Evolutionary conservation across 2,797 vertebrate genomes (phyloP).

Genomic region (Sciurus vulgaris): DNA sequence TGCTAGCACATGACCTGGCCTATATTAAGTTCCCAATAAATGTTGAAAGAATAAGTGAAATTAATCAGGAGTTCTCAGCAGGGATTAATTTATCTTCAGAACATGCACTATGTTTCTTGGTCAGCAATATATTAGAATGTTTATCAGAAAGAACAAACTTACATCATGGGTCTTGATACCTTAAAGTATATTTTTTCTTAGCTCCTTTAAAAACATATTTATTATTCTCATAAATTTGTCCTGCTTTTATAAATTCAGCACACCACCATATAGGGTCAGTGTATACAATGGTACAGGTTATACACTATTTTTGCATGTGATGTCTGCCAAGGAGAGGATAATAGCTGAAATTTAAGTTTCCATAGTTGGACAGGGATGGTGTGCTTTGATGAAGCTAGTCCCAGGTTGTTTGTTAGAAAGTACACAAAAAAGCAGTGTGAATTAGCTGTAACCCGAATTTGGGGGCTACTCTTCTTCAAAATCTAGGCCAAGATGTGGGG

Average conservation of each 20-base stretch:
- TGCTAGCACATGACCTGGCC: neutral
- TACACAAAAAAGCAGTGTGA: neutral
- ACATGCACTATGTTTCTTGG: neutral
- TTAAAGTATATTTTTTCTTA: neutral
- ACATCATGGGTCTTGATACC: neutral
- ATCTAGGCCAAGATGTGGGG: constrained; percentile 52
- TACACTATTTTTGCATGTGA: neutral
- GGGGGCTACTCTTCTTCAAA: neutral
- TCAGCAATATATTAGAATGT: neutral
- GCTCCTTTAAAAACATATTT: neutral
- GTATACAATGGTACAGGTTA: neutral
- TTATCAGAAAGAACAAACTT: neutral
- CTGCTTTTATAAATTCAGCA: neutral
- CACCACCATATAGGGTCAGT: neutral
- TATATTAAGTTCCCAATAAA: neutral
- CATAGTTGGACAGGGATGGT: neutral
- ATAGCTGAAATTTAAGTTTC: neutral
- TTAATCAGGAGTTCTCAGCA: neutral
- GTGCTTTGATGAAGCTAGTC: neutral
- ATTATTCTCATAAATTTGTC: neutral
- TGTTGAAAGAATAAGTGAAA: neutral
- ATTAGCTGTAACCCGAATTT: neutral
- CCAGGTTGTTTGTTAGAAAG: neutral
- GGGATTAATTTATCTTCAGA: neutral
- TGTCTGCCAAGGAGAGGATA: neutral